Percentiles rank a stretch among this genome's conserved stretches.
Conservation (phyloP, 2,797 vertebrate species). For the Cetoscarus ocellatus region DNA sequence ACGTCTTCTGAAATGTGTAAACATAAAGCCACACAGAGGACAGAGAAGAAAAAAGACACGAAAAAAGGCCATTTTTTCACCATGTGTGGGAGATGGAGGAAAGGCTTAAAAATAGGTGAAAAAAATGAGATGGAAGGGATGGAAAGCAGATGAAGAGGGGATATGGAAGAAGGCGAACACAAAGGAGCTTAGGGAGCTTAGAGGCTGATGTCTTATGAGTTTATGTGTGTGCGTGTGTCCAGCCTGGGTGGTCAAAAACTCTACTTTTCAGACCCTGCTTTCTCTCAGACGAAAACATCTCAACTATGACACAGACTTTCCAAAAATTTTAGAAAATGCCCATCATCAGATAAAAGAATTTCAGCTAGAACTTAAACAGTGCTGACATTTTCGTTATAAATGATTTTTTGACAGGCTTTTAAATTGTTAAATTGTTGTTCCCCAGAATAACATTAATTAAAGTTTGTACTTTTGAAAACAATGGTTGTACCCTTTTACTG, state of each 20-base stretch:
- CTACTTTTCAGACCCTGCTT: slow-evolving; percentile 3
- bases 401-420: too few species aligned
- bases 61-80: slow-evolving; percentile 5
- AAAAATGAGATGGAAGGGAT: slow-evolving; percentile 13
- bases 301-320: too few species aligned
- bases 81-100: not conserved
- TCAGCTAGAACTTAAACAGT: not conserved
- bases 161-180: slow-evolving; percentile 24
- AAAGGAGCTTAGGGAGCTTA: slow-evolving; percentile 51
- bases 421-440: too few species aligned
- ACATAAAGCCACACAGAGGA: slow-evolving; percentile 49
- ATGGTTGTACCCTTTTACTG: too few species aligned
- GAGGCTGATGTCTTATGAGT: slow-evolving; percentile 16
- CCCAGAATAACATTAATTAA: too few species aligned
- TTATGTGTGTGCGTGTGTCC: slow-evolving; percentile 13
- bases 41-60: slow-evolving; percentile 20
- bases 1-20: slow-evolving; percentile 50
- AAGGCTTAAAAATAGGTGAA: slow-evolving; percentile 31
- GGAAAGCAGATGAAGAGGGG: slow-evolving; percentile 46
- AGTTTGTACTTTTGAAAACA: too few species aligned
- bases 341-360: not conserved
- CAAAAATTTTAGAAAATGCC: not conserved
- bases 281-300: not conserved
- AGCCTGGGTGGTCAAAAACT: slow-evolving; percentile 14
- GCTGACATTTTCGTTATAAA: not conserved